Evolutionary conservation across 2,797 vertebrate genomes (phyloP).

Genomic region (Sus cebifrons): DNA sequence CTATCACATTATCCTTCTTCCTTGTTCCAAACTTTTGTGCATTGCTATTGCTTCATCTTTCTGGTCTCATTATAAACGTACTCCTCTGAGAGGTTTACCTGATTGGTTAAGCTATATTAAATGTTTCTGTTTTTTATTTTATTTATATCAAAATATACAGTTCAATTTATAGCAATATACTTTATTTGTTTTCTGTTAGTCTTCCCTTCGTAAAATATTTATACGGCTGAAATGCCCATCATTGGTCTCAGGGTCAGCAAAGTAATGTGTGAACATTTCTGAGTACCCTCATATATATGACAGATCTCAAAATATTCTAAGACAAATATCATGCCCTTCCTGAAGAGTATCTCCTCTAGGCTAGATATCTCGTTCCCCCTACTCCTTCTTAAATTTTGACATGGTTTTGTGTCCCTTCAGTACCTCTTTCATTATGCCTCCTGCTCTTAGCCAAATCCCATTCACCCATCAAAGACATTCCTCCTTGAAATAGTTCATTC

Average conservation of each 20-base stretch:
- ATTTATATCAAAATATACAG: background rate
- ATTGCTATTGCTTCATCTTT: background rate
- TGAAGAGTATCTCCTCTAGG: background rate
- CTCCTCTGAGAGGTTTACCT: background rate
- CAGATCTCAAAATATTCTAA: slow-evolving; percentile 26
- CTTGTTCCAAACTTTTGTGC: background rate
- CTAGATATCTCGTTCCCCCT: background rate
- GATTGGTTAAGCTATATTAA: background rate
- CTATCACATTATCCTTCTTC: background rate
- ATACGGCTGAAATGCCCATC: background rate
- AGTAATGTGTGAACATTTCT: too few relatives aligned
- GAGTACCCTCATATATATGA: background rate
- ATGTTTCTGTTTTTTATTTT: background rate
- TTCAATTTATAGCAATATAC: background rate
- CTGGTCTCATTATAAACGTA: background rate
- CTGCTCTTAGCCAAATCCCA: background rate
- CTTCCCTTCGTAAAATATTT: background rate
- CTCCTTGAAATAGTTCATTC: background rate
- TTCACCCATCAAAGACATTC: background rate
- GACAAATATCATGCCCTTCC: background rate
- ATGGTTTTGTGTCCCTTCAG: background rate
- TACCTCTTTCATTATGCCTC: background rate
- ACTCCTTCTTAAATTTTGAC: background rate
- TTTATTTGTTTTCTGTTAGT: slow-evolving; percentile 17
- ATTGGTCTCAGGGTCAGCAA: background rate